Percentiles rank a stretch among this genome's conserved stretches.
These are phyloP conservation scores for Ostrea denselamellosa DNA, from an alignment of 1,140 invertebrate genomes.

Conservation along the genomic window DNA sequence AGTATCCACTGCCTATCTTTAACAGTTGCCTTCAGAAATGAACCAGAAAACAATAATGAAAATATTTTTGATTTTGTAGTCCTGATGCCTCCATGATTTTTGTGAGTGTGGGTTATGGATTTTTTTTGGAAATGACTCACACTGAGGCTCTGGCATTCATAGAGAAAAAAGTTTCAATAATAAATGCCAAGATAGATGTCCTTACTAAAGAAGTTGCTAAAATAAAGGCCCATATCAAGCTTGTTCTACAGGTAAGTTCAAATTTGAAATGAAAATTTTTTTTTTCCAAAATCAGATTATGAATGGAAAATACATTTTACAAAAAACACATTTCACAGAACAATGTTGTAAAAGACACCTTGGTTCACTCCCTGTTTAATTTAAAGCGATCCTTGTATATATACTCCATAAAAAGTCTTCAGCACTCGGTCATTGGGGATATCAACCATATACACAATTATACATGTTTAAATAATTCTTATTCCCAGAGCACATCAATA, in stretches of 20 bases:
- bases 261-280: slow-evolving; percentile 77
- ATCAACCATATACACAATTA: too few relatives aligned
- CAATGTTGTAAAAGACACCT: too few relatives aligned
- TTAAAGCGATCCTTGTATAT: too few relatives aligned
- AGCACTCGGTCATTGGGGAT: too few relatives aligned
- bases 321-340: too few relatives aligned
- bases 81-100: slow-evolving; percentile 85
- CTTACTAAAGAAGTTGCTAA: slow-evolving; percentile 84
- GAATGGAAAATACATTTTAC: too few relatives aligned
- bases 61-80: slow-evolving; percentile 60
- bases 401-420: too few relatives aligned
- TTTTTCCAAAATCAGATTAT: too few relatives aligned
- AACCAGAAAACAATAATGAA: not conserved
- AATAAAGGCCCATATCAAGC: slow-evolving; percentile 89
- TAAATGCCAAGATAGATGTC: slow-evolving; percentile 82
- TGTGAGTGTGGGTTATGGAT: slow-evolving; percentile 87
- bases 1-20: not conserved
- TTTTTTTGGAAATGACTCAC: slow-evolving; percentile 86
- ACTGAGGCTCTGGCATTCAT: slow-evolving; percentile 86
- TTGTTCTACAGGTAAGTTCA: slow-evolving; percentile 81
- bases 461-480: too few relatives aligned
- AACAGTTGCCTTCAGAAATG: not conserved
- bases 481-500: too few relatives aligned
- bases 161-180: slow-evolving; percentile 84
- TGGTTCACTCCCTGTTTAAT: too few relatives aligned